Conservation (phyloP, 2,888 invertebrate genomes). For the Digitonthophagus gazella region DNA sequence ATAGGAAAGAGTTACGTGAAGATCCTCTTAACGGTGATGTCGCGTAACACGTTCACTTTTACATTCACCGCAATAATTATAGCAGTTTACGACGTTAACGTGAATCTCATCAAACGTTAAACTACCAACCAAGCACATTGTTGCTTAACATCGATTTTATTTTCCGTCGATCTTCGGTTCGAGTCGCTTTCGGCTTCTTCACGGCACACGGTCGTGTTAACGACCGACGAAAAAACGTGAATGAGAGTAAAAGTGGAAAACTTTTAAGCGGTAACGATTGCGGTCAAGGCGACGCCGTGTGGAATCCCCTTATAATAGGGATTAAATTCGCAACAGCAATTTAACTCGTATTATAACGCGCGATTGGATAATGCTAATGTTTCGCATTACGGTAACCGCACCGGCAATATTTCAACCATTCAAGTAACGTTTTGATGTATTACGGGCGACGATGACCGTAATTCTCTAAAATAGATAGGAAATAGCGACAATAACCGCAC, state of each 20-base stretch:
- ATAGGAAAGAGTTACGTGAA: background rate
- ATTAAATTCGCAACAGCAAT: conserved; percentile 16
- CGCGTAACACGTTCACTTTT: background rate
- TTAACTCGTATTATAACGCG: conserved; percentile 9
- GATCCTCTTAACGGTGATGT: background rate
- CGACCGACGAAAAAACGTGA: background rate
- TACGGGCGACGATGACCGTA: too few species aligned
- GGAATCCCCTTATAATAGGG: conserved; percentile 18
- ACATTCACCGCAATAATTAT: background rate
- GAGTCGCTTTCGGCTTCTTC: background rate
- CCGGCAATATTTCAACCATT: background rate
- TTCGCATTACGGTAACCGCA: conserved; percentile 7
- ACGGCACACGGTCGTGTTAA: background rate
- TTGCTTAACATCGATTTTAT: background rate
- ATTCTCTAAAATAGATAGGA: background rate
- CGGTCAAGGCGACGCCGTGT: conserved; percentile 25
- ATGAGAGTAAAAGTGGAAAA: background rate
- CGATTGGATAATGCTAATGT: conserved; percentile 13
- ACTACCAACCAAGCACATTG: background rate
- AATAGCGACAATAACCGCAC: too few species aligned
- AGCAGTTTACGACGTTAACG: background rate
- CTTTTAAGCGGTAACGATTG: conserved; percentile 12
- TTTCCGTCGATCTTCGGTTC: background rate
- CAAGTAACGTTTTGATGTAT: background rate
- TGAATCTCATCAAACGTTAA: background rate